phyloP scores from a whole-genome alignment of 2,113 vertebrate species.

The Myrmecobius fasciatus region DNA sequence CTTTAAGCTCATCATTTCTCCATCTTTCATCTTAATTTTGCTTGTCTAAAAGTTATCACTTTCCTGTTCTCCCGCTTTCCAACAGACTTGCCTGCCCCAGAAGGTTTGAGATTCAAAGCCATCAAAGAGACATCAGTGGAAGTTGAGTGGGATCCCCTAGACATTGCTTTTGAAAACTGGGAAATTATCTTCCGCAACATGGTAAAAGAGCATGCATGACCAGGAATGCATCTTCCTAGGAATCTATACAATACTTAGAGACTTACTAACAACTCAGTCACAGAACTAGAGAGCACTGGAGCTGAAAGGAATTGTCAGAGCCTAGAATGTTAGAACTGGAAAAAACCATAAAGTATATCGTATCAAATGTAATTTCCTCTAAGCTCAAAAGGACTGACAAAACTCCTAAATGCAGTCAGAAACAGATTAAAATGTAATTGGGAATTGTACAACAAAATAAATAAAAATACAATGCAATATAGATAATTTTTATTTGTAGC shows the following conservation, averaged over 20 bases:
- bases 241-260: not conserved
- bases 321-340: not conserved
- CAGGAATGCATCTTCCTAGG: fast-evolving
- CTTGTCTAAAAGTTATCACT: not conserved
- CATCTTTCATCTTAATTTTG: not conserved
- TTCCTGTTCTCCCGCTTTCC: conserved; percentile 30
- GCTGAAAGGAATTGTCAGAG: not conserved
- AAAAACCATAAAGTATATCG: not conserved
- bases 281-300: not conserved
- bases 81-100: conserved; percentile 94
- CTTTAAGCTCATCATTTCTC: not conserved
- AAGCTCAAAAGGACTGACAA: not conserved
- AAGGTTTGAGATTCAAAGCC: conserved; percentile 96
- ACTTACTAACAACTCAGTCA: not conserved
- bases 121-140: conserved; percentile 95
- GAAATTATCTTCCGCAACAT: conserved; percentile 95
- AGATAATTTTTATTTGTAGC: not conserved
- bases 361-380: not conserved
- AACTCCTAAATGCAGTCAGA: not conserved
- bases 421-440: not conserved
- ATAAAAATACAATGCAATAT: not conserved
- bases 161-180: conserved; percentile 96
- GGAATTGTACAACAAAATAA: not conserved
- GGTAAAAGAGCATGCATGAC: conserved; percentile 85
- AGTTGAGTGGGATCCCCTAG: conserved; percentile 96